Evolutionary conservation across 2,113 vertebrate species (phyloP).

Genomic region (Athene cunicularia): DNA sequence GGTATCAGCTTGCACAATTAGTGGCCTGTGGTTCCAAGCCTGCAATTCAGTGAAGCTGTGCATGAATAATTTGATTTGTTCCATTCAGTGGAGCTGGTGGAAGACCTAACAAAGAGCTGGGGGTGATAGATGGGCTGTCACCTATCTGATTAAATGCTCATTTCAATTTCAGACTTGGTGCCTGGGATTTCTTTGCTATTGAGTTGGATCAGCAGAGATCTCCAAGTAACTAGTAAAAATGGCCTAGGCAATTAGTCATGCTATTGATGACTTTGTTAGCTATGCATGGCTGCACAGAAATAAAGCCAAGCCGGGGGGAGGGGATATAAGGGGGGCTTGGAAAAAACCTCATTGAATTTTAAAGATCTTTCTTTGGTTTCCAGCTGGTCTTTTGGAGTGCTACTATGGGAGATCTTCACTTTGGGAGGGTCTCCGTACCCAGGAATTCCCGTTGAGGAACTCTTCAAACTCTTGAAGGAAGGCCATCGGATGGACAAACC

Average conservation of each 20-base stretch:
- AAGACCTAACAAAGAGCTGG: constrained; percentile 68
- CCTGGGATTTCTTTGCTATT: constrained; percentile 72
- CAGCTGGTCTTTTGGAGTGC: constrained; percentile 98
- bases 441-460: constrained; percentile 95
- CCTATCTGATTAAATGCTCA: constrained; percentile 79
- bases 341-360: constrained; percentile 53
- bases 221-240: constrained; percentile 69
- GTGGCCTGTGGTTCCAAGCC: constrained; percentile 73
- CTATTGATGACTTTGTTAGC: constrained; percentile 71
- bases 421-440: constrained; percentile 96
- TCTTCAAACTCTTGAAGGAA: constrained; percentile 98
- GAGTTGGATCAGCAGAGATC: constrained; percentile 64
- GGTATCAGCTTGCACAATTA: constrained; percentile 72
- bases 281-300: constrained; percentile 64
- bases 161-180: constrained; percentile 77
- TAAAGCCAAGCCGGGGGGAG: not conserved
- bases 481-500: constrained; percentile 99
- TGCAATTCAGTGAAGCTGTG: constrained; percentile 72
- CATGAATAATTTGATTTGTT: constrained; percentile 86
- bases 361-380: constrained; percentile 60
- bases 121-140: constrained; percentile 78
- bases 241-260: constrained; percentile 72
- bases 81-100: constrained; percentile 69
- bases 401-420: constrained; percentile 99
- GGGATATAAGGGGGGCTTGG: not conserved